Conservation (phyloP, 2,797 vertebrate genomes). For the Acrossocheilus wenchowensis region DNA sequence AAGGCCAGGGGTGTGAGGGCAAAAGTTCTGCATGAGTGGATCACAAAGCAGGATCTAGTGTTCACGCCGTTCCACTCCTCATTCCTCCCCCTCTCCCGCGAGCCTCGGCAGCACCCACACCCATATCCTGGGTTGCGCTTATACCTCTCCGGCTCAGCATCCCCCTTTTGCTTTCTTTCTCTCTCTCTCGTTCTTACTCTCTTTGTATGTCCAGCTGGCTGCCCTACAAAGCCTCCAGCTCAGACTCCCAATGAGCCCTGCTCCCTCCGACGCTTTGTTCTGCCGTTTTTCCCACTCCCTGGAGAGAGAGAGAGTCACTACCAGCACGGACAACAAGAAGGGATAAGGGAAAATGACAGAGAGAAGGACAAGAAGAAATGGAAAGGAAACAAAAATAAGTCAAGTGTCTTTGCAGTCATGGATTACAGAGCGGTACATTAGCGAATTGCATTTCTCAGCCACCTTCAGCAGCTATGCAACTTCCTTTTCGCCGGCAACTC, state of each 20-base stretch:
- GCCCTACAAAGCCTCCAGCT: slow-evolving; percentile 79
- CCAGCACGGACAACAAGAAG: slow-evolving; percentile 71
- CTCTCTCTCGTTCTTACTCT: slow-evolving; percentile 68
- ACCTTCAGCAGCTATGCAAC: slow-evolving; percentile 2
- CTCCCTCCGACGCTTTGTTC: slow-evolving; percentile 84
- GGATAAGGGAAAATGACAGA: slow-evolving; percentile 47
- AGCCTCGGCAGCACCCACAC: slow-evolving; percentile 68
- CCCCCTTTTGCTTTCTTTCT: slow-evolving; percentile 55
- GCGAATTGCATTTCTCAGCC: slow-evolving; percentile 47
- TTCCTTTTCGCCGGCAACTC: background rate
- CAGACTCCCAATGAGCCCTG: slow-evolving; percentile 76
- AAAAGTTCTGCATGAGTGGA: slow-evolving; percentile 83
- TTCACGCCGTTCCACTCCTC: slow-evolving; percentile 63
- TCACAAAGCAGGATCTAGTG: slow-evolving; percentile 76
- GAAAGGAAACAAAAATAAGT: slow-evolving; percentile 44
- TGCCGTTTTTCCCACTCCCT: slow-evolving; percentile 87
- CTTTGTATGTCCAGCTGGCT: slow-evolving; percentile 89
- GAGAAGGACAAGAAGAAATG: slow-evolving; percentile 41
- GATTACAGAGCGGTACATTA: slow-evolving; percentile 27
- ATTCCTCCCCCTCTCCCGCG: slow-evolving; percentile 46
- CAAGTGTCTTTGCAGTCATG: slow-evolving; percentile 36
- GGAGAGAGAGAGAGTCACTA: slow-evolving; percentile 68
- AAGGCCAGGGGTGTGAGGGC: slow-evolving; percentile 71
- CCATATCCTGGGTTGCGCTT: slow-evolving; percentile 65
- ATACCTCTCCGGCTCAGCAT: slow-evolving; percentile 58